These are phyloP conservation scores for Zapornia atra DNA, from an alignment of 2,113 vertebrate genomes.

Conservation along the genomic window DNA sequence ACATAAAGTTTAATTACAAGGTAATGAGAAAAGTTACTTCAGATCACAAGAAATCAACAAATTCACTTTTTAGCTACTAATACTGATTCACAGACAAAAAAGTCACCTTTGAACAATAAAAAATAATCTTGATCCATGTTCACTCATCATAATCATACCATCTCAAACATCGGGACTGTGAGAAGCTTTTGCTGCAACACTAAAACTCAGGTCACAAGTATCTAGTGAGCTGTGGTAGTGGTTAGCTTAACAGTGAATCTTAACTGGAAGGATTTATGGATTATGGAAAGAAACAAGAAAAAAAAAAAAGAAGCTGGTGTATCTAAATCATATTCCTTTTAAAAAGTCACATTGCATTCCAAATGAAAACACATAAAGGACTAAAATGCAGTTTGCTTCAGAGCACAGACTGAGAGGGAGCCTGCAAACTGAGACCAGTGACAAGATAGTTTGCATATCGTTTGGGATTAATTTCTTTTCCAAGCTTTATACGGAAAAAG, in stretches of 20 bases:
- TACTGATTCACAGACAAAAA: background rate
- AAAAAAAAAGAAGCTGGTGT: background rate
- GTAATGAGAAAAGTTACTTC: background rate
- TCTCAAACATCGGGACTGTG: background rate
- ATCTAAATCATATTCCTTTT: background rate
- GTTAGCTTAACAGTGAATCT: background rate
- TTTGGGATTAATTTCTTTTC: background rate
- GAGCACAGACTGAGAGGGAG: background rate
- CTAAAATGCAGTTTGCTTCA: background rate
- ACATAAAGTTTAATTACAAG: background rate
- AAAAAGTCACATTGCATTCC: background rate
- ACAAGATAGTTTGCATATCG: background rate
- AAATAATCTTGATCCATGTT: background rate
- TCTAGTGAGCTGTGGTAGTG: background rate
- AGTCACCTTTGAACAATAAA: background rate
- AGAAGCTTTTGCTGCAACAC: background rate
- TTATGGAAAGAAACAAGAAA: rapidly evolving
- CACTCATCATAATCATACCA: background rate
- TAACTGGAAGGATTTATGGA: background rate
- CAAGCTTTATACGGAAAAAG: background rate
- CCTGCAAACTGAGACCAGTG: background rate
- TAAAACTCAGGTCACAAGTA: background rate
- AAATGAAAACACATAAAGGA: background rate
- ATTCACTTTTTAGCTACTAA: background rate
- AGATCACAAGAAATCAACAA: background rate